phyloP scores from a whole-genome alignment of 1,140 invertebrate species.

The Drosophila asahinai region DNA sequence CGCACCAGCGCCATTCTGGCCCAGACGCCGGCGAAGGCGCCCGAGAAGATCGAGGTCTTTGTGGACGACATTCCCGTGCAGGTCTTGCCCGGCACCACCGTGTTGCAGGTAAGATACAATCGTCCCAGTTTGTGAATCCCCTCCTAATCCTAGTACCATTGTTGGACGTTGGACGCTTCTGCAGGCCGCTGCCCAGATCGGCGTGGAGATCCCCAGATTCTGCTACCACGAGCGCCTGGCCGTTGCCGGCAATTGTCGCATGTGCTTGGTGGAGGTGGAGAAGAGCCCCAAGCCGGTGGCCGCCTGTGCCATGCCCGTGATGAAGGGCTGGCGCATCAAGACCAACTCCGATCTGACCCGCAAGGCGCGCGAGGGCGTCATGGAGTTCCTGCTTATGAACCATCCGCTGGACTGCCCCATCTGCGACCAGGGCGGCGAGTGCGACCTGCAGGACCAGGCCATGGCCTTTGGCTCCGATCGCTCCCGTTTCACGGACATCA shows the following conservation, averaged over 20 bases:
- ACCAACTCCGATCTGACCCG: slow-evolving; percentile 98
- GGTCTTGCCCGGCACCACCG: slow-evolving; percentile 98
- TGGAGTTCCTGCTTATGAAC: slow-evolving; percentile 99
- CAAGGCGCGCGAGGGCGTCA: slow-evolving; percentile 98
- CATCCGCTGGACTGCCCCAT: slow-evolving; percentile 99
- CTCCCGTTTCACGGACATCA: slow-evolving; percentile 96
- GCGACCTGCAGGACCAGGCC: slow-evolving; percentile 98
- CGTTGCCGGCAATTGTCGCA: slow-evolving; percentile 99
- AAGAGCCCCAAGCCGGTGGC: slow-evolving; percentile 98
- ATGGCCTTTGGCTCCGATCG: slow-evolving; percentile 99
- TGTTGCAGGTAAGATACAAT: slow-evolving; percentile 92
- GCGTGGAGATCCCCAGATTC: slow-evolving; percentile 99
- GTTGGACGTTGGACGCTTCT: neutral
- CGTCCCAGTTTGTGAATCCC: neutral
- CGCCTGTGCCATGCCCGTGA: slow-evolving; percentile 99
- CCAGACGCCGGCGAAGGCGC: slow-evolving; percentile 86
- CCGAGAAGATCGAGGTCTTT: slow-evolving; percentile 97
- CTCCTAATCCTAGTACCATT: neutral
- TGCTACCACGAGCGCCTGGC: slow-evolving; percentile 99
- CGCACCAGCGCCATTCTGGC: slow-evolving; percentile 83
- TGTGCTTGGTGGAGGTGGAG: slow-evolving; percentile 99
- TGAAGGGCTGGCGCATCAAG: slow-evolving; percentile 98
- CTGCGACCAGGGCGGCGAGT: slow-evolving; percentile 99
- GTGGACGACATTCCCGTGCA: slow-evolving; percentile 98
- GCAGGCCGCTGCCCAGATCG: slow-evolving; percentile 96